These are phyloP conservation scores for Frieseomelitta varia DNA, from an alignment of 1,140 invertebrate species.

Conservation along the genomic window DNA sequence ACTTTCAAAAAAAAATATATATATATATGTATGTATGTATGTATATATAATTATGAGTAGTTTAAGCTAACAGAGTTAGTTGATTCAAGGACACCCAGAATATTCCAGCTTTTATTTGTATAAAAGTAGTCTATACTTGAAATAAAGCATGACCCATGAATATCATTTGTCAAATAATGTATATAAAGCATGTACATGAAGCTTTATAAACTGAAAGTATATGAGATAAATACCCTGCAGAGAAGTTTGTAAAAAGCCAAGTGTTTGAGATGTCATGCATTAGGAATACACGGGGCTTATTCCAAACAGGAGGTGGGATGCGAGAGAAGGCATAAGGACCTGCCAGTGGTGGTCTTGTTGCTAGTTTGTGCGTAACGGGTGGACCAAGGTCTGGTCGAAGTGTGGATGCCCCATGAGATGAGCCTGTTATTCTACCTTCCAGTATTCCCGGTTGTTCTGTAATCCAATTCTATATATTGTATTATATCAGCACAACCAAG, in stretches of 20 bases:
- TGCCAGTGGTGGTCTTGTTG: constrained; percentile 90
- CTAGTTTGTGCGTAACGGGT: constrained; percentile 84
- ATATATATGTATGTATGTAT: too few species aligned
- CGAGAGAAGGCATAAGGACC: constrained; percentile 95
- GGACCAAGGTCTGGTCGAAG: constrained; percentile 81
- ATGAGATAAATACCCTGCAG: constrained; percentile 86
- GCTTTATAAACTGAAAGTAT: constrained; percentile 65
- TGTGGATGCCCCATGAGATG: constrained; percentile 78
- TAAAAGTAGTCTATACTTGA: constrained; percentile 34
- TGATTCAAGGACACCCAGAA: constrained; percentile 17
- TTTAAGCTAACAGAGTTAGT: background rate
- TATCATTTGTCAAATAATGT: constrained; percentile 50
- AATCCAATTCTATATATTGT: constrained; percentile 77
- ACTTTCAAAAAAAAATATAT: too few species aligned
- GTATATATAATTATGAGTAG: background rate
- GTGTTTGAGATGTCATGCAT: constrained; percentile 88
- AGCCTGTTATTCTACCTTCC: constrained; percentile 81
- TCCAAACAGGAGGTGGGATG: constrained; percentile 90
- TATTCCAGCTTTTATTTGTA: constrained; percentile 22
- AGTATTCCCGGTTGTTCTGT: constrained; percentile 76
- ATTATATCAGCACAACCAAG: constrained; percentile 55
- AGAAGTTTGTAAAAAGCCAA: constrained; percentile 93
- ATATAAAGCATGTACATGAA: constrained; percentile 54
- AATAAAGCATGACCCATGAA: constrained; percentile 41
- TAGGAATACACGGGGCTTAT: constrained; percentile 90